Conservation (phyloP, 2,113 vertebrate genomes). For the Oxygymnocypris stewartii region DNA sequence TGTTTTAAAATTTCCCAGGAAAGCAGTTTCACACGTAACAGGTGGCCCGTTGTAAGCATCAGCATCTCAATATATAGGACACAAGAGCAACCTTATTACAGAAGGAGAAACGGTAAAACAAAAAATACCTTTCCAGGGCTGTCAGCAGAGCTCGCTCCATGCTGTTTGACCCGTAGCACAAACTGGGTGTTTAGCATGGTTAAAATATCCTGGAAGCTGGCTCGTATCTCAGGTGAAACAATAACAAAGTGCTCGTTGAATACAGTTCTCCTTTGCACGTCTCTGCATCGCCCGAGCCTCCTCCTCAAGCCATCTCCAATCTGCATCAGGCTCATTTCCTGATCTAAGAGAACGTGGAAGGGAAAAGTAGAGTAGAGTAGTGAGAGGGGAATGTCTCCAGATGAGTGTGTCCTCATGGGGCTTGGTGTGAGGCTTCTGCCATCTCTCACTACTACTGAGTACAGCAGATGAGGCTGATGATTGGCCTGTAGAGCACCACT, state of each 20-base stretch:
- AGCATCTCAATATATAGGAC: background rate
- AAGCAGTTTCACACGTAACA: conserved; percentile 1
- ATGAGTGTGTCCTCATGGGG: conserved; percentile 86
- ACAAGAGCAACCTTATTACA: background rate
- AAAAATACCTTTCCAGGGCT: conserved; percentile 83
- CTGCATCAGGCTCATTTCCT: conserved; percentile 89
- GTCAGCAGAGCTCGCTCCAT: conserved; percentile 75
- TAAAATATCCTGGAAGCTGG: conserved; percentile 90
- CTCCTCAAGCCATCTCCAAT: conserved; percentile 90
- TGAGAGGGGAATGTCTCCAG: conserved; percentile 86
- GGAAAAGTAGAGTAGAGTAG: conserved; percentile 96
- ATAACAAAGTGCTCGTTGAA: conserved; percentile 94
- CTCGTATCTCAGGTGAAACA: conserved; percentile 87
- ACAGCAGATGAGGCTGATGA: conserved; percentile 88
- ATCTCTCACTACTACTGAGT: conserved; percentile 85
- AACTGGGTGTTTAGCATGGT: conserved; percentile 97
- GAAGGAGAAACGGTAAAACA: background rate
- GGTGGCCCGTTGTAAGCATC: conserved; percentile 2
- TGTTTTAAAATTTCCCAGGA: background rate
- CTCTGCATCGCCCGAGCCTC: conserved; percentile 81
- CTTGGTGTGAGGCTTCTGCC: conserved; percentile 82
- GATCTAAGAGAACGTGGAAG: conserved; percentile 95
- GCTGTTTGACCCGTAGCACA: conserved; percentile 84
- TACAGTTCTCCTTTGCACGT: conserved; percentile 78
- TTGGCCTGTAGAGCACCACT: conserved; percentile 81